Base-by-base conservation (phyloP, 2,113 vertebrate genomes). In the Agapornis roseicollis region DNA sequence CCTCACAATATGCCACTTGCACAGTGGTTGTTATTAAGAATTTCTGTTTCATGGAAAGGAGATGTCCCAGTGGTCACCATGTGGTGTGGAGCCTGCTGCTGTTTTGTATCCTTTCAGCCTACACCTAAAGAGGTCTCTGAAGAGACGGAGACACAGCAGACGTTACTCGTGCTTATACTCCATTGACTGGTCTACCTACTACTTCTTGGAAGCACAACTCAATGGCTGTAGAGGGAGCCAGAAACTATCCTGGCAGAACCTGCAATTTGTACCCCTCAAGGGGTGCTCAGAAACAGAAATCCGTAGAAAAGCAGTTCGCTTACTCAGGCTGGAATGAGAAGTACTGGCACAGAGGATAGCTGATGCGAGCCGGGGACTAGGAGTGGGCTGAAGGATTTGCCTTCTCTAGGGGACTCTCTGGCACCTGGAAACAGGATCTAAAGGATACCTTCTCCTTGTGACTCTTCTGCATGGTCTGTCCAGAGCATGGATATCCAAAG, bases 221-320 rank as follows among this genome's bases (percentile, higher is more conserved):
- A 33, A 29, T 2, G 52, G 24, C n/a, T 66, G 25, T 41, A 52
- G 41, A 83, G 23, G 17, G 8, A 85, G 20, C 5, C 85, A 86
- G 72, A 52, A 83, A 27, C 13, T 22, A 35, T 27, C 14, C 61
- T 50, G 66, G 9, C 19, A 72, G 53, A 80, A 89, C 33, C 25
- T 35, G 14, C 13, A 52, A 11, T 12, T 28, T 4, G 2, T 42
- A 9, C 2, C 4, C 18, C 15, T 13, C 2, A 6, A 8, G 3
- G 44, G 14, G 25, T n/a, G 25, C 44, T 47, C 28, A 20, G 7
- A n/a, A 50, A 17, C 17, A 46, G 13, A 55, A 52, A 80, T 18
- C 56, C 4, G 3, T 28, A 68, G 65, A 55, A 66, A 61, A 78
- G 35, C 77, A 61, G 39, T 10, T 19, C 24, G 12, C 27, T 65